Conservation (phyloP, 2,888 invertebrate genomes). For the Dasysyrphus tricinctus region DNA sequence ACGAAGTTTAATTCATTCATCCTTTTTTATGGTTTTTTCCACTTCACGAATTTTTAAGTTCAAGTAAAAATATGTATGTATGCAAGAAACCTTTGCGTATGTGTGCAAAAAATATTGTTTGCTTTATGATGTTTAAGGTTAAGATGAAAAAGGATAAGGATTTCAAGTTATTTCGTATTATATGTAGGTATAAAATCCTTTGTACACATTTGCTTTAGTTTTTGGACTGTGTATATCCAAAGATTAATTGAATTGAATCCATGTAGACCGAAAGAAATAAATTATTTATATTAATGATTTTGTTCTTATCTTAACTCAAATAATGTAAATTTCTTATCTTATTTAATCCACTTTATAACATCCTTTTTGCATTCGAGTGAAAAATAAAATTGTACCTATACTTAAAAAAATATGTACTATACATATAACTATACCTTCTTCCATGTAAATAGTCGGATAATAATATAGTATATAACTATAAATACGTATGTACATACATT, state of each 20-base stretch:
- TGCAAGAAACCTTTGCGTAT: not conserved
- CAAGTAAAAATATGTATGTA: constrained; percentile 8
- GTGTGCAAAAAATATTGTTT: constrained; percentile 5
- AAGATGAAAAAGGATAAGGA: constrained; percentile 1
- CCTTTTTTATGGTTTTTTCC: constrained; percentile 52
- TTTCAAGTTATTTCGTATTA: not conserved
- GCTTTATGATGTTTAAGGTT: constrained; percentile 15
- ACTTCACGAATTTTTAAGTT: constrained; percentile 43
- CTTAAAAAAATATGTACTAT: too few relatives aligned
- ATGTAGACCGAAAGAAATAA: constrained; percentile 5
- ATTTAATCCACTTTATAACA: not conserved
- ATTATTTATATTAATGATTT: not conserved
- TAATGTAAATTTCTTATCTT: constrained; percentile 15
- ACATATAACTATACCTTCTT: not conserved
- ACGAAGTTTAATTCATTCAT: constrained; percentile 41
- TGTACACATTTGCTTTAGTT: not conserved
- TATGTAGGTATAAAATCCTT: not conserved
- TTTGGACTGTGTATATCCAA: not conserved
- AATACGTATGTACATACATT: not conserved
- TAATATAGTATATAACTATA: not conserved
- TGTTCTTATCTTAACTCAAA: not conserved
- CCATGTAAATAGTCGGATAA: not conserved
- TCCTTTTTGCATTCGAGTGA: not conserved
- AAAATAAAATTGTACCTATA: not conserved
- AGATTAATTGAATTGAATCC: constrained; percentile 14